Percentiles rank a stretch among this genome's conserved stretches.
These are phyloP conservation scores for Chesias legatella DNA, from an alignment of 2,888 invertebrate genomes.

Conservation along the genomic window DNA sequence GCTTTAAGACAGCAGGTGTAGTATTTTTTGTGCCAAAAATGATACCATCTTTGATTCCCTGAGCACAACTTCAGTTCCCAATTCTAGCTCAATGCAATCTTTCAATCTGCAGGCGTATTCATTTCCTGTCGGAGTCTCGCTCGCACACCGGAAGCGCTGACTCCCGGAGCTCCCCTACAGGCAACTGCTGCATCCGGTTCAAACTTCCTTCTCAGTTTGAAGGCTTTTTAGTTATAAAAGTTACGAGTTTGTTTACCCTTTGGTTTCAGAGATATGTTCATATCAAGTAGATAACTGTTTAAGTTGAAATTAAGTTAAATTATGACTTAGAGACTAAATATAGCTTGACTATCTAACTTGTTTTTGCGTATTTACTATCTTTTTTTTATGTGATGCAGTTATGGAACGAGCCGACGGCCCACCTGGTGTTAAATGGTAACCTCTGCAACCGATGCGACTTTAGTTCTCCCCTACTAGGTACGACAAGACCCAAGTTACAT, in stretches of 20 bases:
- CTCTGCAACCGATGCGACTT: too few species aligned
- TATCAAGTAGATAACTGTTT: too few species aligned
- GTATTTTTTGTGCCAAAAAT: too few species aligned
- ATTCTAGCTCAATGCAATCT: slow-evolving; percentile 45
- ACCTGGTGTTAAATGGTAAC: too few species aligned
- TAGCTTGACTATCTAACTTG: too few species aligned
- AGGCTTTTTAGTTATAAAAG: slow-evolving; percentile 52
- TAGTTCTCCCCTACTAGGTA: too few species aligned
- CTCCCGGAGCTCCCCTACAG: slow-evolving; percentile 54
- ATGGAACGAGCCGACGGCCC: too few species aligned
- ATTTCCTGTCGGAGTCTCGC: slow-evolving; percentile 52
- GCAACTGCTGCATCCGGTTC: slow-evolving; percentile 68
- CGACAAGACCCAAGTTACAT: too few species aligned
- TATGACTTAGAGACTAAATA: too few species aligned
- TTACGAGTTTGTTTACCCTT: slow-evolving; percentile 8
- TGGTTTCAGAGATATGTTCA: background rate
- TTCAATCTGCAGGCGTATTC: slow-evolving; percentile 55
- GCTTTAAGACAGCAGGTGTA: background rate
- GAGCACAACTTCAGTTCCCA: slow-evolving; percentile 19
- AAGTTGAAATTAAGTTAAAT: too few species aligned
- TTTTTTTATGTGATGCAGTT: too few species aligned
- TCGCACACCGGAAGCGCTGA: slow-evolving; percentile 59
- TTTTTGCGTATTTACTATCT: too few species aligned
- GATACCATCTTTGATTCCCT: background rate
- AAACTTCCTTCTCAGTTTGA: slow-evolving; percentile 58